Evolutionary conservation across 2,888 invertebrate genomes (phyloP), one percentile per base, ranked within the genome.

Genomic region (Ochlodes sylvanus): DNA sequence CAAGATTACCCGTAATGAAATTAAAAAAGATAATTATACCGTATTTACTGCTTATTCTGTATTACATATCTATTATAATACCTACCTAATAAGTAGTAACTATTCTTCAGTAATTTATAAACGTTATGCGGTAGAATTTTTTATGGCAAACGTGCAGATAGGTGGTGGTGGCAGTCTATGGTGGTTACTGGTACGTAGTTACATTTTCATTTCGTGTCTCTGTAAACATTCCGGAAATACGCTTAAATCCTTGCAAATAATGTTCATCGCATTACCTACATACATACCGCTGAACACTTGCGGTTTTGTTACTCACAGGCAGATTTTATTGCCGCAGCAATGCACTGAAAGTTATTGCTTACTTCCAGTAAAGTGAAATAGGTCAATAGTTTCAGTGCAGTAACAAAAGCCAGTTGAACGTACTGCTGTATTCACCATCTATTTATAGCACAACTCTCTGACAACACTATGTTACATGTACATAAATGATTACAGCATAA

Each of bases 301-400:
- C 78, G 75, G 79, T 76, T 79, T 79, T 79, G 85, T 85, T 83
- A 84, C 84, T 84, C 86, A 83, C 81, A 77, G 81, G 82, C 80
- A 82, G 80, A 81, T 88, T 90, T 92, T 88, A 92, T 87, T 82
- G 80, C 82, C 77, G 81, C 85, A 87, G 83, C 87, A 79, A 80
- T 89, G 89, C 87, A 86, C 89, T 90, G 90, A 92, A 92, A 91
- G 89, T 93, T 91, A 92, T 91, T 86, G 87, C 91, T 89, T 90
- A 89, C 88, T 91, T 91, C 92, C 91, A 92, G 92, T 88, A 89
- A 91, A 85, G 86, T 86, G 84, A 93, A 91, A 90, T 93, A 90
- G 92, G 92, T 93, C 92, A 93, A 92, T 92, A 92, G 92, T 91
- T 93, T 90, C 92, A 92, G 91, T 85, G 79, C 89, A 84, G 90